Evolutionary conservation across 2,113 vertebrate species (phyloP).

Genomic region (Sphyrna mokarran): DNA sequence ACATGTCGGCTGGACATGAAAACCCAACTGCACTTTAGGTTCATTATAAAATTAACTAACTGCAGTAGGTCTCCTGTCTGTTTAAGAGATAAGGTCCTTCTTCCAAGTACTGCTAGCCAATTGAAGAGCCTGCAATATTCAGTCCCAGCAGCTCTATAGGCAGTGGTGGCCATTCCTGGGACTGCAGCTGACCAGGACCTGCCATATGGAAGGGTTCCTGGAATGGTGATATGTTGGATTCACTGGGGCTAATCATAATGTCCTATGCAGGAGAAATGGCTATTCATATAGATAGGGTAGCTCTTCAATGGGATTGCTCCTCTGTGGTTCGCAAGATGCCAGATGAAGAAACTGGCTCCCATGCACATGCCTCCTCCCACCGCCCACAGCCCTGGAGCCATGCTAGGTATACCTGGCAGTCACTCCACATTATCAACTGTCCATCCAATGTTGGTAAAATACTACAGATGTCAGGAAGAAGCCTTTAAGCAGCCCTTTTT

Average conservation of each 20-base stretch:
- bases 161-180: background rate
- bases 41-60: background rate
- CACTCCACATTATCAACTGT: background rate
- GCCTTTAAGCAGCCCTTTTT: no score
- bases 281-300: no score
- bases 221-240: background rate
- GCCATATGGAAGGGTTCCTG: background rate
- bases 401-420: background rate
- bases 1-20: background rate
- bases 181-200: background rate
- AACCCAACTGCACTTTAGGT: background rate
- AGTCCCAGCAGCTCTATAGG: no score
- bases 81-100: background rate
- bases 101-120: background rate
- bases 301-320: no score
- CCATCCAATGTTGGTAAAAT: background rate
- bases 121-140: background rate
- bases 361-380: no score
- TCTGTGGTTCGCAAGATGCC: background rate
- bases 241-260: background rate
- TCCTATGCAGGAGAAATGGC: no score
- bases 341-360: no score
- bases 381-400: no score
- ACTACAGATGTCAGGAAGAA: background rate
- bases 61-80: background rate